Percentiles rank a stretch among this genome's conserved stretches.
These are phyloP conservation scores for Ptychochromis oligacanthus DNA, from an alignment of 2,113 vertebrate species.

Conservation along the genomic window DNA sequence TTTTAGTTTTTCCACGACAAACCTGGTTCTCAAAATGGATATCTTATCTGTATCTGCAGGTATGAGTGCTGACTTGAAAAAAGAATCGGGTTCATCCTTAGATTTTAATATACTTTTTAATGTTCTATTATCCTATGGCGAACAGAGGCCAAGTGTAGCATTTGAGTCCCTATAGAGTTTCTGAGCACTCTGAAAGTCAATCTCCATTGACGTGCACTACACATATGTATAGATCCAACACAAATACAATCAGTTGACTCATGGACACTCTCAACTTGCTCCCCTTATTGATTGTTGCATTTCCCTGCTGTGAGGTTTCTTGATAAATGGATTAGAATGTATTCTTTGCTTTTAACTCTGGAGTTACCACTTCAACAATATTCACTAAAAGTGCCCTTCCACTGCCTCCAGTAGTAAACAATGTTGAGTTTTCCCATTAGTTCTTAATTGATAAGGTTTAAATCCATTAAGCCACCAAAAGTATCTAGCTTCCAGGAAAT, in stretches of 20 bases:
- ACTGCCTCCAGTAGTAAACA: slow-evolving; percentile 31
- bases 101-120: background rate
- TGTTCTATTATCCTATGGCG: background rate
- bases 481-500: slow-evolving; percentile 41
- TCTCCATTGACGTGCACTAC: slow-evolving; percentile 39
- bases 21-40: background rate
- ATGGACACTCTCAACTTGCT: slow-evolving; percentile 53
- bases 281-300: slow-evolving; percentile 57
- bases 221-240: slow-evolving; percentile 52
- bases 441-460: slow-evolving; percentile 29
- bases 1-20: background rate
- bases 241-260: slow-evolving; percentile 47
- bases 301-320: slow-evolving; percentile 33
- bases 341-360: slow-evolving; percentile 31
- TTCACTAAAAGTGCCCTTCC: slow-evolving; percentile 31
- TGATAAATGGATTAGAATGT: slow-evolving; percentile 62
- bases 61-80: background rate
- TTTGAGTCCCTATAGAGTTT: slow-evolving; percentile 2
- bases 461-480: slow-evolving; percentile 55
- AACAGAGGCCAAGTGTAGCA: background rate
- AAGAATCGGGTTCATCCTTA: background rate
- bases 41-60: background rate
- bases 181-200: slow-evolving; percentile 20
- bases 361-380: slow-evolving; percentile 33
- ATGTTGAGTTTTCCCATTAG: slow-evolving; percentile 40